A percentile compares a stretch with the other conserved stretches of the same genome.
phyloP scores from a whole-genome alignment of 1,140 invertebrate species.

The Drosophila truncata region DNA sequence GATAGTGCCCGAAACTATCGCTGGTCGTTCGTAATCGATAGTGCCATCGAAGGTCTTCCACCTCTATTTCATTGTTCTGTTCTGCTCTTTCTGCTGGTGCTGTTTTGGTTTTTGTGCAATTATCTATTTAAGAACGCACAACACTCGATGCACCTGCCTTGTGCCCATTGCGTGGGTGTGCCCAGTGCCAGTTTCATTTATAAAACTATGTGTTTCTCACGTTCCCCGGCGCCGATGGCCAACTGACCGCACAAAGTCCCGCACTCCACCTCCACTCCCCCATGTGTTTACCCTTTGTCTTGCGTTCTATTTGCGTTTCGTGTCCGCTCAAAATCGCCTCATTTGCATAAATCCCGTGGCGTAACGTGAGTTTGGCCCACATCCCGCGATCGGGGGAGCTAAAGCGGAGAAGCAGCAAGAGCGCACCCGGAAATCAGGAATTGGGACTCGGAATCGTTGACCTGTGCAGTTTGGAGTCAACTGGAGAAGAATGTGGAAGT shows the following conservation, averaged over 20 bases:
- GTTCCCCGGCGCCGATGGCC: conserved; percentile 20
- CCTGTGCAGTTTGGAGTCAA: conserved; percentile 40
- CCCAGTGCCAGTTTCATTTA: conserved; percentile 51
- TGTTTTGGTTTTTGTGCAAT: conserved; percentile 73
- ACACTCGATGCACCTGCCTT: conserved; percentile 41
- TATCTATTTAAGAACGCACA: conserved; percentile 57
- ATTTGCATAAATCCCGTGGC: conserved; percentile 60
- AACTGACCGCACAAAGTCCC: conserved; percentile 44
- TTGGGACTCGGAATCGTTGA: conserved; percentile 50
- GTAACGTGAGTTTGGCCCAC: conserved; percentile 36
- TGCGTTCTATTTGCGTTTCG: conserved; percentile 67
- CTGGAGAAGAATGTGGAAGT: conserved; percentile 91
- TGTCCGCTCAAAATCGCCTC: conserved; percentile 52
- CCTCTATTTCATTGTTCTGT: conserved; percentile 40
- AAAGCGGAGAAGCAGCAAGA: conserved; percentile 6
- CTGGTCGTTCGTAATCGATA: neutral
- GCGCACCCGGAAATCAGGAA: conserved; percentile 27
- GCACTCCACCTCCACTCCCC: conserved; percentile 33
- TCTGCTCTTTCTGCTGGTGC: conserved; percentile 58
- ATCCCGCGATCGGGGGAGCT: conserved; percentile 13
- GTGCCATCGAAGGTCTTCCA: neutral
- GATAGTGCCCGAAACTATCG: neutral
- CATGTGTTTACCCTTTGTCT: conserved; percentile 78
- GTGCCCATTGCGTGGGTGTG: conserved; percentile 18
- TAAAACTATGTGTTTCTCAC: conserved; percentile 61